Percentiles rank a stretch among this genome's conserved stretches.
phyloP scores from a whole-genome alignment of 2,888 invertebrate genomes.

The Lochmaea capreae region DNA sequence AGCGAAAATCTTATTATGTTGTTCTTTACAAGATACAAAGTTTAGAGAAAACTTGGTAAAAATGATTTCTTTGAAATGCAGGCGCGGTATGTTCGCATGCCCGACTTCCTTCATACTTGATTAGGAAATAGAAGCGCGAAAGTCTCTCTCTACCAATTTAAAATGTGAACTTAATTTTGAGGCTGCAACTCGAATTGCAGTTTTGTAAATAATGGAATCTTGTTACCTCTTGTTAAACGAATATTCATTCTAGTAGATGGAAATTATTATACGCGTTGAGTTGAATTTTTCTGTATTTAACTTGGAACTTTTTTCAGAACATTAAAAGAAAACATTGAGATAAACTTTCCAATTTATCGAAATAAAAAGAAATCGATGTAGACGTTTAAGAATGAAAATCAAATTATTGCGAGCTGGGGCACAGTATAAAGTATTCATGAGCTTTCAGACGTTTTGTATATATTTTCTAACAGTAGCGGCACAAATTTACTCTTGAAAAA shows the following conservation, averaged over 20 bases:
- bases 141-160: slow-evolving; percentile 30
- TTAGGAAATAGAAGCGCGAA: slow-evolving; percentile 35
- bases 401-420: slow-evolving; percentile 26
- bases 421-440: slow-evolving; percentile 10
- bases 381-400: slow-evolving; percentile 19
- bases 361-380: slow-evolving; percentile 8
- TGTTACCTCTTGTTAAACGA: neutral
- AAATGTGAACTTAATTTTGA: slow-evolving; percentile 31
- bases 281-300: neutral
- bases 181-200: slow-evolving; percentile 16
- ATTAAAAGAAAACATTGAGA: neutral
- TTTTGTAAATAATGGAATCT: neutral
- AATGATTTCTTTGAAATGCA: slow-evolving; percentile 41
- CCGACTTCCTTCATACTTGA: slow-evolving; percentile 40
- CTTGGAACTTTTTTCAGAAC: neutral
- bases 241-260: neutral
- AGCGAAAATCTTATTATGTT: slow-evolving; percentile 41
- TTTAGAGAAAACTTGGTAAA: slow-evolving; percentile 32
- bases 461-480: neutral
- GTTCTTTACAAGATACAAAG: slow-evolving; percentile 42
- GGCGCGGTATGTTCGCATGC: slow-evolving; percentile 24
- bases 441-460: neutral
- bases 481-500: neutral
- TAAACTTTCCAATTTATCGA: neutral
- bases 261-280: neutral